Evolutionary conservation across 2,113 vertebrate genomes (phyloP).

Genomic region (Thalassoma bifasciatum): DNA sequence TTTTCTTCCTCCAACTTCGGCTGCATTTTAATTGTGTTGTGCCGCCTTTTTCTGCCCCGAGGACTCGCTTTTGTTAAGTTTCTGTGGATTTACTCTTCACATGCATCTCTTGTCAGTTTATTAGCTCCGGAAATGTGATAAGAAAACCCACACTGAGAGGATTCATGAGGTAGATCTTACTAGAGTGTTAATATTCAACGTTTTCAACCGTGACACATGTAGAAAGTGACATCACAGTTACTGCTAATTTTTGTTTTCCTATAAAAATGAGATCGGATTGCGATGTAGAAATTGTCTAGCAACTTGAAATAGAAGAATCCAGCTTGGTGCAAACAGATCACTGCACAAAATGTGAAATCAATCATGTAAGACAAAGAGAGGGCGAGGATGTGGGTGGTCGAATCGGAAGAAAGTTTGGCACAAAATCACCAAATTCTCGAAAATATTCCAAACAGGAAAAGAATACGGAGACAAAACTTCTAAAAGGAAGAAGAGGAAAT

Average conservation of each 20-base stretch:
- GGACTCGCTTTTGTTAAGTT: slow-evolving; percentile 32
- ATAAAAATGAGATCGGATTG: too few relatives aligned
- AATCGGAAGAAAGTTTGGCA: not conserved
- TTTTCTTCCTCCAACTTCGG: not conserved
- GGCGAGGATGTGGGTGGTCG: not conserved
- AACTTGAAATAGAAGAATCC: slow-evolving; percentile 18
- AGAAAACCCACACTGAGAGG: slow-evolving; percentile 15
- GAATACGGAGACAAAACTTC: not conserved
- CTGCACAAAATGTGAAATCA: too few relatives aligned
- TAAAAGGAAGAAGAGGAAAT: too few relatives aligned
- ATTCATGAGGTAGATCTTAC: not conserved
- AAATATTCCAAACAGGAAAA: not conserved
- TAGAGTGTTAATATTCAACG: not conserved
- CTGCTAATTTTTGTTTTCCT: not conserved
- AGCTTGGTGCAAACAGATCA: not conserved
- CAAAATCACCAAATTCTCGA: too few relatives aligned
- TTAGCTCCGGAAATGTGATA: not conserved
- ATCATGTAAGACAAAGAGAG: not conserved
- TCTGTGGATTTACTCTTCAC: slow-evolving; percentile 2
- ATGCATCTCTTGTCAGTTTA: not conserved
- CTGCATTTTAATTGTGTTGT: not conserved
- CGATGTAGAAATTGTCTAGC: not conserved
- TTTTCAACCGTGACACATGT: not conserved
- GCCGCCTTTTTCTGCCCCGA: not conserved
- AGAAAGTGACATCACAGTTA: not conserved